Base-by-base conservation (phyloP, 1,140 invertebrate species). In the Palaemon carinicauda region DNA sequence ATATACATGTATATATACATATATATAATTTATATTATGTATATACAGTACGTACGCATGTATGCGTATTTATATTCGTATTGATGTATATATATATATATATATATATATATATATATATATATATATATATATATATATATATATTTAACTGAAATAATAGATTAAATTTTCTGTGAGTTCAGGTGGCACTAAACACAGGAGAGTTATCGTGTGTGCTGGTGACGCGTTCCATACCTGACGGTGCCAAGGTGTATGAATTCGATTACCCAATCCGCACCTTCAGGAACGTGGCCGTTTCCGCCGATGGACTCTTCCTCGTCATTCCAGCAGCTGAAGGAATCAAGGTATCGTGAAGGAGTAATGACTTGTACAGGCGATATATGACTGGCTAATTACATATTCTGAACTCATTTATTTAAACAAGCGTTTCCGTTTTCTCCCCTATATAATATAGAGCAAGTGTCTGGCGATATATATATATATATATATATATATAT, bases 231-330 rank as follows among this genome's bases (percentile, higher is more conserved):
- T 87, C 80, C n/a, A 89, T 92, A n/a, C 92, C 92, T 0, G 87
- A 82, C 21, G 97, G 96, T 89, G 96, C 96, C 0, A 93, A 93
- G 71, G 91, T 96, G 27, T 98, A 96, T 91, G 94, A 93, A 41
- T 95, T 97, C 90, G 96, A 98, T 73, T 97, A 95, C 91, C 92
- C 94, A 0, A 94, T 96, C 3, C 92, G 94, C 78, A 94, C 94
- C 90, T 96, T 96, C 88, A 93, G 94, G 89, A 92, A 94, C 75
- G 94, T 95, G 0, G 95, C 96, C 5, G 92, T 98, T 1, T 97
- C 97, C 0, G 94, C 94, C 0, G 97, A 99, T 91, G 94, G 94
- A 53, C 93, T 94, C 3, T 94, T 95, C 90, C 92, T 98, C 1
- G 94, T 96, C 2, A 94, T 95, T 53, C 94, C 96, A 14, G 88